Percentiles rank a stretch among this genome's conserved stretches.
Evolutionary conservation across 1,140 invertebrate species (phyloP).

Genomic region (Drosophila chauvacae): DNA sequence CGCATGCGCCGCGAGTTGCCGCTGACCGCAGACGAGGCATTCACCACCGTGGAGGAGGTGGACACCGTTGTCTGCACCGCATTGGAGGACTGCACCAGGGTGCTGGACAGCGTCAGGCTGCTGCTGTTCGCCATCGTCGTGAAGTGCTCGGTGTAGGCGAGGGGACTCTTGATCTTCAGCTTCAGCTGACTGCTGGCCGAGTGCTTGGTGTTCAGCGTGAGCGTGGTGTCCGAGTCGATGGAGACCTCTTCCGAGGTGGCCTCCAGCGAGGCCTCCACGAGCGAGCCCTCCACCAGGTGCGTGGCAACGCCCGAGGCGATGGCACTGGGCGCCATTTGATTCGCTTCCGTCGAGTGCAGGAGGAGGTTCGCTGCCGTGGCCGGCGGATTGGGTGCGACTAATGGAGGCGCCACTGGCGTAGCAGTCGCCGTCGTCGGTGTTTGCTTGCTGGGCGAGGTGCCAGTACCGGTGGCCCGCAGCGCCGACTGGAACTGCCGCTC

Average conservation of each 20-base stretch:
- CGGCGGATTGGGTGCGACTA: background rate
- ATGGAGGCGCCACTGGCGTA: background rate
- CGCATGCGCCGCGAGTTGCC: slow-evolving; percentile 91
- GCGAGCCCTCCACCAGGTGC: slow-evolving; percentile 48
- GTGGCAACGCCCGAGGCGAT: slow-evolving; percentile 16
- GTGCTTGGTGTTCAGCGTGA: slow-evolving; percentile 86
- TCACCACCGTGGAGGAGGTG: slow-evolving; percentile 57
- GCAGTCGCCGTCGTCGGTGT: slow-evolving; percentile 5
- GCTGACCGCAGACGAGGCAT: slow-evolving; percentile 55
- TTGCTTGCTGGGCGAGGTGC: slow-evolving; percentile 43
- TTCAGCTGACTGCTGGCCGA: slow-evolving; percentile 93
- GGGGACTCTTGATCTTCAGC: slow-evolving; percentile 95
- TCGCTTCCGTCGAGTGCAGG: slow-evolving; percentile 63
- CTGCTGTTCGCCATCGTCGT: slow-evolving; percentile 56
- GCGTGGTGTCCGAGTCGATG: slow-evolving; percentile 85
- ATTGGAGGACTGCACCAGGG: slow-evolving; percentile 53
- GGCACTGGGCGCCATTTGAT: slow-evolving; percentile 58
- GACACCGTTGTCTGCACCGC: slow-evolving; percentile 62
- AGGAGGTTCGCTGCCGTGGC: slow-evolving; percentile 13
- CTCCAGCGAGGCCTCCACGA: slow-evolving; percentile 70
- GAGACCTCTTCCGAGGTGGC: slow-evolving; percentile 85
- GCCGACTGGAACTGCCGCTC: slow-evolving; percentile 90
- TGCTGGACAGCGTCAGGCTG: slow-evolving; percentile 49
- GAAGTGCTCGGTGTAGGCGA: slow-evolving; percentile 84
- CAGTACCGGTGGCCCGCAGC: slow-evolving; percentile 87